Evolutionary conservation across 2,797 vertebrate genomes (phyloP), one percentile per base, ranked within the genome.

Genomic region (Hoplostethus mediterraneus): DNA sequence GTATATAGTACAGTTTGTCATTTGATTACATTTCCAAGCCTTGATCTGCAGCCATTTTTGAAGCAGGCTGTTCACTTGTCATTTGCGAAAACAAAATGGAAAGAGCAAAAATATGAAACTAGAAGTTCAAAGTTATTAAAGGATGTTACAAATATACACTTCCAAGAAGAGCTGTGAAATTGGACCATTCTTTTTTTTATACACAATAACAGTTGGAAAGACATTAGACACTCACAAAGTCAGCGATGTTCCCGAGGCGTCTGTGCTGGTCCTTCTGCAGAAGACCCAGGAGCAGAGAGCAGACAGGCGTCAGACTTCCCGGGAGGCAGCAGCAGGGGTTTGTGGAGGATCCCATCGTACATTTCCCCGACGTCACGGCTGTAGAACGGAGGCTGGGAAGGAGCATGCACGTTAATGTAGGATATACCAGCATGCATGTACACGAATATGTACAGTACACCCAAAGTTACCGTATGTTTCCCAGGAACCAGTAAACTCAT

Each of bases 281-380:
- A 28, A 99, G 97, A 44, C 96, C 96, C 11, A 93, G 82, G 40
- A 99, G 93, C 73, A 99, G 95, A 81, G 96, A 95, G 36, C 95
- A 95, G 70, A 96, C 93, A n/a, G 0, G 97, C 96, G 4, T 95
- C 96, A 0, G 97, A 98, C 89, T 95, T 98, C 64, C 95, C 97
- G 6, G 95, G 94, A 0, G 96, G 97, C 77, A 99, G 94, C 14
- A 92, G 93, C 11, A 99, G 95, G 0, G 96, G 95, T 84, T 97
- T 96, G 87, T 97, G 93, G 52, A 99, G 94, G 85, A 99, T 99
- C 59, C 96, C 97, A 2, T 99, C 97, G 0, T 99, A 99, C 98
- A 99, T 99, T 90, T 99, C 96, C 63, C 95, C 91, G 1, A 99
- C 91, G 3, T 99, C 97, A 13, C 89, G 94, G 79, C 95, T 97